Conservation (phyloP, 2,888 invertebrate species). For the Eupeodes latifasciatus region DNA sequence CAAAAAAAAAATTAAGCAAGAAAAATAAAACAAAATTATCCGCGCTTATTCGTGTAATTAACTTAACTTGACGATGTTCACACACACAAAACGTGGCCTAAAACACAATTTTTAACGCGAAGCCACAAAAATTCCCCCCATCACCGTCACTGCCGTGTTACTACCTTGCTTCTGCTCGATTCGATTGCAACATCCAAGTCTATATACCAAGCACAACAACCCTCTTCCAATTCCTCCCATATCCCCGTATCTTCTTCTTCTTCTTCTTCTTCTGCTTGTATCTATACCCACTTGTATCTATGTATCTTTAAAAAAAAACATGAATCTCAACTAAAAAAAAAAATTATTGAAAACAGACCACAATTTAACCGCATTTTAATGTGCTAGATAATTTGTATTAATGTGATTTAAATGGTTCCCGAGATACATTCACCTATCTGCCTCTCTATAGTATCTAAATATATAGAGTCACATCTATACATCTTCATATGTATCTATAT, state of each 20-base stretch:
- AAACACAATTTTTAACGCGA: slow-evolving; percentile 33
- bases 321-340: slow-evolving; percentile 29
- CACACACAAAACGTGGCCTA: slow-evolving; percentile 42
- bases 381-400: slow-evolving; percentile 76
- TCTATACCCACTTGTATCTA: neutral
- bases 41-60: slow-evolving; percentile 69
- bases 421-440: slow-evolving; percentile 48
- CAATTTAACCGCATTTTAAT: slow-evolving; percentile 74
- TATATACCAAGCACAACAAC: neutral
- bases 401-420: slow-evolving; percentile 72
- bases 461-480: neutral
- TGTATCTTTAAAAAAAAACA: slow-evolving; percentile 13
- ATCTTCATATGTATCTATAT: too few species aligned
- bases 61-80: slow-evolving; percentile 66
- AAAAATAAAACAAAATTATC: slow-evolving; percentile 57
- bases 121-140: slow-evolving; percentile 45
- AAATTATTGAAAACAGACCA: slow-evolving; percentile 60
- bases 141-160: too few species aligned
- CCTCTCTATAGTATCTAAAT: neutral
- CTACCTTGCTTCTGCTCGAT: neutral
- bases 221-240: neutral
- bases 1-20: neutral
- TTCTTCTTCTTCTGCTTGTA: too few species aligned
- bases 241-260: neutral
- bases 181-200: slow-evolving; percentile 4